Percentiles rank a stretch among this genome's conserved stretches.
These are phyloP conservation scores for Hecatera dysodea DNA, from an alignment of 2,888 invertebrate genomes.

Conservation along the genomic window DNA sequence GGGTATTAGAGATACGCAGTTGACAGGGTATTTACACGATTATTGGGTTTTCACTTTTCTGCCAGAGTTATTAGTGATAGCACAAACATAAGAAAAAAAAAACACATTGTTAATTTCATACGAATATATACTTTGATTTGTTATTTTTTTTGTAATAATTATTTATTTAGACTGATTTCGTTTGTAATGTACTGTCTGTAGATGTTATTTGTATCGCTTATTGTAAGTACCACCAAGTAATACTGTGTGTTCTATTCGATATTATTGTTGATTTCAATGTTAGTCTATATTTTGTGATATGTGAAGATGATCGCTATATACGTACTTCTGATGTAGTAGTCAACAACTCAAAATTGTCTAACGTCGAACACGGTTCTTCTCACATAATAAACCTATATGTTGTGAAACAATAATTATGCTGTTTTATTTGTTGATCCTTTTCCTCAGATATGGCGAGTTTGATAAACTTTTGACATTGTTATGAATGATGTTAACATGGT, in stretches of 20 bases:
- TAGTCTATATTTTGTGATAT: conserved; percentile 1
- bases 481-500: too few species aligned
- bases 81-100: conserved; percentile 1
- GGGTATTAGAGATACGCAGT: too few species aligned
- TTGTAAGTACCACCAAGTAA: neutral
- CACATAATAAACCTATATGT: conserved; percentile 22
- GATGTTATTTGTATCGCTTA: neutral
- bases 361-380: neutral
- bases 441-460: neutral
- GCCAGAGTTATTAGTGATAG: neutral
- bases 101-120: neutral
- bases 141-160: neutral
- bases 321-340: conserved; percentile 19
- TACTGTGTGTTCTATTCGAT: neutral
- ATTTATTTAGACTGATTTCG: neutral
- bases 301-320: neutral
- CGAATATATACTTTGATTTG: neutral
- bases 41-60: neutral
- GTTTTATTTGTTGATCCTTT: neutral
- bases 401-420: neutral
- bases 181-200: too few species aligned
- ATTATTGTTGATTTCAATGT: neutral
- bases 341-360: neutral
- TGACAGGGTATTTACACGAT: neutral
- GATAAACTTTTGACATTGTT: neutral